Conservation (phyloP, 2,113 vertebrate species). For the Chelonoidis abingdonii region DNA sequence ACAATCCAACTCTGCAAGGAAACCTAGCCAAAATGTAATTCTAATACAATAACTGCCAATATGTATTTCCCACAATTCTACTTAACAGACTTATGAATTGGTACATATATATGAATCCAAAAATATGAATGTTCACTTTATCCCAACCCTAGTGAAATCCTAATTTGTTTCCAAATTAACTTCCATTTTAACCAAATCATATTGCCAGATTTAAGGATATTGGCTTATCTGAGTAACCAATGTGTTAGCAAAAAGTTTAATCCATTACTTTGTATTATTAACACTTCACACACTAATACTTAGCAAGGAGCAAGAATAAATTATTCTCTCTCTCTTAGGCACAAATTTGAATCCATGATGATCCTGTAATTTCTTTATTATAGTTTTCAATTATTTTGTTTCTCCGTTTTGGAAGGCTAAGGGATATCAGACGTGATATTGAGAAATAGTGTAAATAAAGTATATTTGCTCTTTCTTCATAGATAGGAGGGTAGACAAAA, state of each 20-base stretch:
- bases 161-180: not conserved
- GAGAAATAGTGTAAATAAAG: not conserved
- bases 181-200: not conserved
- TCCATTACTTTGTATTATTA: conserved; percentile 6
- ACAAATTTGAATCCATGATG: not conserved
- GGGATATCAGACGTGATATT: not conserved
- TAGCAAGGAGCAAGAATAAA: conserved; percentile 35
- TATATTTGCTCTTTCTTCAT: not conserved
- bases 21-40: not conserved
- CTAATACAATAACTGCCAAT: not conserved
- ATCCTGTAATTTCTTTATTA: not conserved
- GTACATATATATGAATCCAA: not conserved
- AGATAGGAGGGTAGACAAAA: not conserved
- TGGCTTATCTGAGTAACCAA: conserved; percentile 5
- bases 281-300: not conserved
- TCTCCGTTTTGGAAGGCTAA: not conserved
- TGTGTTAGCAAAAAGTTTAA: not conserved
- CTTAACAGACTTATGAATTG: not conserved
- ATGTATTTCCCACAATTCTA: not conserved
- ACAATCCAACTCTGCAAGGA: fast-evolving
- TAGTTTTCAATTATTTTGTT: not conserved
- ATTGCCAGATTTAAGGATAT: conserved; percentile 44
- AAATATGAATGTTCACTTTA: not conserved
- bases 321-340: not conserved
- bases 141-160: not conserved